Conservation (phyloP, 2,797 vertebrate genomes). For the Sebastes cheni region DNA sequence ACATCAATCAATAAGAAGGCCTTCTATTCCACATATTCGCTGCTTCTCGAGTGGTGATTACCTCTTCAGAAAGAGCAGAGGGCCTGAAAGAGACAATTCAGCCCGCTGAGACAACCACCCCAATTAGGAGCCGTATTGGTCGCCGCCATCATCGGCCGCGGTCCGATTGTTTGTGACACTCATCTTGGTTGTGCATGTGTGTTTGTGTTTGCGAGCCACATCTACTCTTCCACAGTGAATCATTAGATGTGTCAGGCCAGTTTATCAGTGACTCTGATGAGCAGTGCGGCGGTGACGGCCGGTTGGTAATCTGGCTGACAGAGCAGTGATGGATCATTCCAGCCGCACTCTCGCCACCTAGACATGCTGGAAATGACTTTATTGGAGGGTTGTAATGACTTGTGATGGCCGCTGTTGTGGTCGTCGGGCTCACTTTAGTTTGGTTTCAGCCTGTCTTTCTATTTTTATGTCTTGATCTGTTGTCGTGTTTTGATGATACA, state of each 20-base stretch:
- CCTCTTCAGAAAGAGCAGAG: constrained; percentile 43
- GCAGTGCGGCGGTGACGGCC: constrained; percentile 16
- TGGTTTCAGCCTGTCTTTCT: background rate
- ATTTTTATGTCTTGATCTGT: constrained; percentile 9
- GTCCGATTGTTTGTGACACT: constrained; percentile 54
- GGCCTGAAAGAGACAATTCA: constrained; percentile 34
- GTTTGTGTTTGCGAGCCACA: constrained; percentile 19
- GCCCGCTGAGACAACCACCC: constrained; percentile 38
- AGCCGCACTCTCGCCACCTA: constrained; percentile 18
- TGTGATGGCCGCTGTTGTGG: constrained; percentile 35
- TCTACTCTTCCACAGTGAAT: constrained; percentile 36
- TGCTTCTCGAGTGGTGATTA: constrained; percentile 42
- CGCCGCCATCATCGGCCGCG: constrained; percentile 3
- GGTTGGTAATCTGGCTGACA: constrained; percentile 49
- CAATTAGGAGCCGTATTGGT: constrained; percentile 48
- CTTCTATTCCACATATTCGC: background rate
- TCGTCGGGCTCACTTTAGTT: constrained; percentile 6
- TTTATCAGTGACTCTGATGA: constrained; percentile 57
- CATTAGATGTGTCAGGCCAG: constrained; percentile 57
- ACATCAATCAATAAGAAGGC: constrained; percentile 34
- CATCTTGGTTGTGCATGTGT: constrained; percentile 25
- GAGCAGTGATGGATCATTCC: constrained; percentile 56
- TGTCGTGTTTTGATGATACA: constrained; percentile 6
- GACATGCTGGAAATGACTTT: constrained; percentile 45
- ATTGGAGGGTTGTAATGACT: constrained; percentile 37